Base-by-base conservation (phyloP, 2,113 vertebrate genomes). In the Lasiurus borealis region DNA sequence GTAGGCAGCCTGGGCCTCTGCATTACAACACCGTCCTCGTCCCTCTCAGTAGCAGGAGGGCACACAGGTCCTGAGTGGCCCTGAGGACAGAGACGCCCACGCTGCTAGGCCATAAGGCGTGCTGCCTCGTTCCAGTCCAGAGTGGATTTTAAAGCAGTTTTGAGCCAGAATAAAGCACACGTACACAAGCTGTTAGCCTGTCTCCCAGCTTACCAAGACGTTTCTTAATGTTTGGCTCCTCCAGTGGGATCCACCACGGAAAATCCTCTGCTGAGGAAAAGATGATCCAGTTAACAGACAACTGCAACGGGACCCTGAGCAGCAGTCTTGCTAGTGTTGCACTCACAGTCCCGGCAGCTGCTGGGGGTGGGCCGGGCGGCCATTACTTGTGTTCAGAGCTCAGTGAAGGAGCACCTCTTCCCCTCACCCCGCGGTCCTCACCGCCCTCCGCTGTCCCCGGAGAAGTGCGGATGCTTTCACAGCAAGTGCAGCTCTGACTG, bases 401-500 rank as follows among this genome's bases (percentile, higher is more conserved):
- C 16, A 6, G 62, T 13, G 83, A 16, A 64, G 72, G 52, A 7
- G 11, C 9, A 0, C 84, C 3, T 21, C 31, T 14, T 36, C 6
- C 59, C 0, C 3, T 1, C 0, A 5, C 75, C 44, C 50, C 12
- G 25, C 2, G 3, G 1, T 18, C 19, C 19, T 0, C 1, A 21
- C 69, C 57, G 4, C 44, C 29, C 10, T 2, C 27, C 5, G 36
- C 31, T 5, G 16, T 13, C 10, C 75, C 21, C 0, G 3, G 34
- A 0, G 40, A 93, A 88, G 88, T 40, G 46, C 12, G 84, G 50
- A 44, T 84, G 9, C 95, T 96, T 98, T 90, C 77, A n/a, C 86
- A 87, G 64, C 72, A 76, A 95, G n/a, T 82, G 96, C 77, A 85
- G 91, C 90, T 96, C 97, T 94, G 48, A 75, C 40, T 36, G 85